Conservation (phyloP, 1,140 invertebrate genomes). For the Tigriopus japonicus region DNA sequence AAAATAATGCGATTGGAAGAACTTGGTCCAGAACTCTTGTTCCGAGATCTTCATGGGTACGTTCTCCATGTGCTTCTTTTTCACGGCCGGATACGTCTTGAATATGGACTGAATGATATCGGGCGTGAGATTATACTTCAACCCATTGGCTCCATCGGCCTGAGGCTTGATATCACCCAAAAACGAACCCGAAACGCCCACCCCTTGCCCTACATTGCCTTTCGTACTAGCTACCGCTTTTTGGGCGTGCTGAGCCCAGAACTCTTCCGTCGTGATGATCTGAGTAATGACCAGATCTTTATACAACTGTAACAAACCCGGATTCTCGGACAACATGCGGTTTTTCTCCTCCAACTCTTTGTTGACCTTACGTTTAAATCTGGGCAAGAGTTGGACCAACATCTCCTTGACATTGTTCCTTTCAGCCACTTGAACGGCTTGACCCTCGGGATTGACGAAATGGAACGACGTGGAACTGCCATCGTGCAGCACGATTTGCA, state of each 20-base stretch:
- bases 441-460: conserved; percentile 67
- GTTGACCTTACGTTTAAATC: conserved; percentile 83
- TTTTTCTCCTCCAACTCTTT: conserved; percentile 73
- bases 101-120: conserved; percentile 97
- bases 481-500: conserved; percentile 92
- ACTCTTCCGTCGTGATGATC: conserved; percentile 84
- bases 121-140: conserved; percentile 89
- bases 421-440: conserved; percentile 63
- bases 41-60: conserved; percentile 89
- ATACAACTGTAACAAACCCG: conserved; percentile 60
- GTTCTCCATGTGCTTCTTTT: conserved; percentile 87
- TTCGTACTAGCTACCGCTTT: background rate
- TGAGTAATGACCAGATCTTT: conserved; percentile 82
- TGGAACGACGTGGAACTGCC: conserved; percentile 90
- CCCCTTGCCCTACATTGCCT: conserved; percentile 39
- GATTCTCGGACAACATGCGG: conserved; percentile 58
- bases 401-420: conserved; percentile 83
- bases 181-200: conserved; percentile 50
- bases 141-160: conserved; percentile 86
- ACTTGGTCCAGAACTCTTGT: conserved; percentile 95
- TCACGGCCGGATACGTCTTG: conserved; percentile 95
- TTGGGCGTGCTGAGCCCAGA: conserved; percentile 73
- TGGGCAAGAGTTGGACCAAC: conserved; percentile 74
- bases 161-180: conserved; percentile 85
- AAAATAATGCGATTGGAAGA: conserved; percentile 99